Evolutionary conservation across 2,113 vertebrate species (phyloP), one percentile per base, ranked within the genome.

Genomic region (Callocephalon fimbriatum): DNA sequence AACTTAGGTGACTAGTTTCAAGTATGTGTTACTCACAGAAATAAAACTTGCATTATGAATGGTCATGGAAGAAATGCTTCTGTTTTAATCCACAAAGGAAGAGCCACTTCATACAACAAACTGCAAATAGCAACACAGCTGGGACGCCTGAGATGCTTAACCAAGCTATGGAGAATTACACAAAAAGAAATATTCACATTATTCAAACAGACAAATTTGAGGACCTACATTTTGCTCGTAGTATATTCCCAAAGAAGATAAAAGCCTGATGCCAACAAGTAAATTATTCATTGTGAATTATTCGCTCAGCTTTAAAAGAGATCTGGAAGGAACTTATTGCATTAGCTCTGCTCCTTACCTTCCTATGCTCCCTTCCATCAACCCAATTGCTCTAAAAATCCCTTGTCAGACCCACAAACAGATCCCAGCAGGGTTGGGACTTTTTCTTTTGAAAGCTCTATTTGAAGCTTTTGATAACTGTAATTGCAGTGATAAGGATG

Each of bases 241-340:
- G 50, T 82, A 74, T 77, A 72, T 84, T 72, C 56, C 37, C 38
- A 56, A 80, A 87, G 85, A 92, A 79, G 75, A 79, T 62, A 86
- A 96, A 88, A 94, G 75, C 50, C n/a, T 84, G 79, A 95, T 93
- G 66, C 38, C 75, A 93, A 74, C 42, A 90, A 72, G 73, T 78
- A 84, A 93, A 94, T 95, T 88, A 95, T 92, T 93, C 23, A 78
- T 78, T 73, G 31, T 89, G 73, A 93, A 84, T 92, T 86, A 84
- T 74, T 93, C 86, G 32, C 40, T 84, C 22, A 4, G 47, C 38
- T 93, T 93, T 71, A 83, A 53, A 75, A 94, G 63, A 71, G 8
- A 77, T 77, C 51, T 88, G 26, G 56, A 88, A 90, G 44, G 35
- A 93, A 84, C 15, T 81, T 77, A n/a, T 0, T 67, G 45, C 63